Base-by-base conservation (phyloP, 2,888 invertebrate genomes). In the Philereme transversata region DNA sequence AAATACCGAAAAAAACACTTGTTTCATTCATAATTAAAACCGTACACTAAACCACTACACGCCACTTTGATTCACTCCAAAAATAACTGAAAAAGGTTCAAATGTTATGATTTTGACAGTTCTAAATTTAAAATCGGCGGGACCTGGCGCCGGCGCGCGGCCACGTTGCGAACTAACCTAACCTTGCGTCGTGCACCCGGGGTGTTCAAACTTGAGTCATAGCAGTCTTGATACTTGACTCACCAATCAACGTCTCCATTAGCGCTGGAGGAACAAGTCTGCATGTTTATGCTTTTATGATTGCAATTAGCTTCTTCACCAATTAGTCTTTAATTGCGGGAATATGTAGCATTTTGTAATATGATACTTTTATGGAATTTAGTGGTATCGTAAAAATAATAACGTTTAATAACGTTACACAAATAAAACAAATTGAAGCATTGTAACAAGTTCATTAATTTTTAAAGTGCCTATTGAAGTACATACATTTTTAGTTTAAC, bases 121-220 rank as follows among this genome's bases (percentile, higher is more conserved):
- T 56, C 55, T 56, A 62, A 68, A 57, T 70, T 68, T 44, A 58
- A 63, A 79, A 77, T 73, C 66, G 75, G 78, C 86, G 84, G 67
- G 83, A 82, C 86, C 81, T 86, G 88, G 83, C 89, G 85, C 89
- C 78, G 75, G 88, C 68, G 62, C 76, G 88, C 90, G 85, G 79
- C 85, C 91, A 87, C 90, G 90, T 87, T 88, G 88, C 84, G 82
- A 86, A 90, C 90, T 90, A 90, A 90, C 88, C 90, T 90, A 86
- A 88, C 88, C 86, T 86, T 84, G 80, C 85, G 78, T 77, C 83
- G 81, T 79, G 82, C 87, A 83, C 59, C 49, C 52, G 52, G 77
- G 74, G 77, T 77, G 76, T 69, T 82, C 80, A 79, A 82, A 80
- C 82, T 67, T 75, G 70, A 64, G 71, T 59, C 68, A 68, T 65